These are phyloP conservation scores for Tipula unca DNA, from an alignment of 2,888 invertebrate genomes.

Conservation along the genomic window DNA sequence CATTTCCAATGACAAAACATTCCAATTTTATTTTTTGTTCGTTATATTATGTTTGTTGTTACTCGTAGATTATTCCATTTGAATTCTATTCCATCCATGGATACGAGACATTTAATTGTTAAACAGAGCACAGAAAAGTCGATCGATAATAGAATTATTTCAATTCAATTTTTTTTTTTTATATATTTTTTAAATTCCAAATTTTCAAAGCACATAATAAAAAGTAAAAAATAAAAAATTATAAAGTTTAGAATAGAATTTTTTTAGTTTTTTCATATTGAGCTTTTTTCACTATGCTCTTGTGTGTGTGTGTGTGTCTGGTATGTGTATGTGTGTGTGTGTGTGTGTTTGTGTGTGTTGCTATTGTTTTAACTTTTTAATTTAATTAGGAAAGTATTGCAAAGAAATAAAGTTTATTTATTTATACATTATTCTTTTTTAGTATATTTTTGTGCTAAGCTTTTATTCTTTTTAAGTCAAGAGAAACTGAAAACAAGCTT, in stretches of 20 bases:
- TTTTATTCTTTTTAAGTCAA: neutral
- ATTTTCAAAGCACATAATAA: conserved; percentile 14
- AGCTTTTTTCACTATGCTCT: neutral
- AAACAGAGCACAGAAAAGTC: neutral
- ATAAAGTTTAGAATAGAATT: neutral
- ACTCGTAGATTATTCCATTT: neutral
- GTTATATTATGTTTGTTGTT: neutral
- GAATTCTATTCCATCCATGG: conserved; percentile 8
- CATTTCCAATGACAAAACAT: neutral
- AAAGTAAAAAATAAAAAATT: neutral
- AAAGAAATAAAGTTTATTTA: conserved; percentile 4
- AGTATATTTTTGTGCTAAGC: neutral
- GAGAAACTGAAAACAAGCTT: neutral
- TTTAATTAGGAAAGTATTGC: conserved; percentile 14
- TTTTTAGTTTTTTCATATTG: neutral
- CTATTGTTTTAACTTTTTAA: conserved; percentile 8
- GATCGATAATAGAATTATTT: neutral
- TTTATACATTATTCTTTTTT: neutral
- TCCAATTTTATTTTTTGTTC: neutral
- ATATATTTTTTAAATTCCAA: neutral
- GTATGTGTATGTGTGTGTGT: neutral
- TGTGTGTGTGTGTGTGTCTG: neutral
- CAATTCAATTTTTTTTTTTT: neutral
- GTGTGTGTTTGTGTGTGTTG: neutral
- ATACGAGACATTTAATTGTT: conserved; percentile 14